Evolutionary conservation across 1,140 invertebrate genomes (phyloP), one percentile per base, ranked within the genome.

Genomic region (Ctenoplectra terminalis): DNA sequence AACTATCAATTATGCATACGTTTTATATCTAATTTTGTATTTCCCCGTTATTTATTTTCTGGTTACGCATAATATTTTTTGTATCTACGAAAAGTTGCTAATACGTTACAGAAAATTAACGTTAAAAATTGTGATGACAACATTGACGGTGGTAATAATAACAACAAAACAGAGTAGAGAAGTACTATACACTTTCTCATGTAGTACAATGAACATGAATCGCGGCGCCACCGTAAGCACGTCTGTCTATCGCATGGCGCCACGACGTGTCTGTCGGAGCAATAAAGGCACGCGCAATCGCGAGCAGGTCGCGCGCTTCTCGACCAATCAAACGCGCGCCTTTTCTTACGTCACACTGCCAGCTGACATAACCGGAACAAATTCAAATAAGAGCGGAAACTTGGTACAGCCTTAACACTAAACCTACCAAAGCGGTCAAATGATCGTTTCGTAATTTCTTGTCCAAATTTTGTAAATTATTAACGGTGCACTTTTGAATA

Each of bases 301-400:
- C 66, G n/a, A 58, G 60, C 75, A 61, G 52, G 50, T 48, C 72
- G 71, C 60, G 78, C 72, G 79, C 31, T 50, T 31, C 43, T 77
- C 48, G 20, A 37, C 84, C 85, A 86, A 86, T 87, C 63, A 66
- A 34, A 56, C n/a, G 34, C 64, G 37, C 46, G 67, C 58, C 52
- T 79, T 58, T 71, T 48, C 74, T 79, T 87, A 83, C 74, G 84
- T 87, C 84, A 86, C 34, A 61, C 20, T 37, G 50, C 71, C 85
- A 86, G 85, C 85, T 87, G 85, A 87, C 75, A 86, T 82, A 82
- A 86, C 48, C 80, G 29, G 78, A 78, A 85, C 69, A 63, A 58
- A 82, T 82, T 85, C 69, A 75, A 86, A 85, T 78, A 78, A 52
- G 69, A 31, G 50, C 69, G 60, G 66, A 81, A 54, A 77, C 20